Evolutionary conservation across 2,888 invertebrate species (phyloP), one percentile per base, ranked within the genome.

Genomic region (Cephonodes hylas): DNA sequence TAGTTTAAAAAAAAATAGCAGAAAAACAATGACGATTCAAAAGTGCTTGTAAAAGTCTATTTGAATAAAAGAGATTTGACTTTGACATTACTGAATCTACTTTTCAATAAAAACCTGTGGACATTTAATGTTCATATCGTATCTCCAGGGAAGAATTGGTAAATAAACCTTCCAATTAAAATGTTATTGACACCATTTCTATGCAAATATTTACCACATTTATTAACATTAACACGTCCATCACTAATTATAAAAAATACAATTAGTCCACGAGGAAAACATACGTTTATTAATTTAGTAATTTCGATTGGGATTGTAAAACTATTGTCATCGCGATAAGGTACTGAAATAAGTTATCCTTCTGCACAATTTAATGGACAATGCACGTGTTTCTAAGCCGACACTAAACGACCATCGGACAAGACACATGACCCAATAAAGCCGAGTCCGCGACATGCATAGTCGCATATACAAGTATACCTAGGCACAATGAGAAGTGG

Each of bases 351-450:
- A 38, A 38, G 10, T 3, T 8, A 34, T 34, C 13, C 8, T 7
- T 13, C 31, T 31, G 31, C 3, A 38, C n/a, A 38, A 4, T 38
- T 38, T n/a, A n/a, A n/a, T 3, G 38, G 10, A 13, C 13, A 13
- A 38, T 38, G 38, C 1, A 38, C 4, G 38, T n/a, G n/a, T 38
- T 38, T n/a, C 38, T 13, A 53, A 53, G 15, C 23, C 10, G 13
- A 18, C 31, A 31, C 18, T 53, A 18, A 31, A 53, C 10, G 23
- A 31, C 2, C 48, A 53, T 31, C 53, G 15, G 18, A 53, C 27
- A 27, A 27, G 27, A 31, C 31, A 53, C 53, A 53, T 53, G 53
- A 53, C 31, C 53, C 31, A 53, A 53, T 53, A 53, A 53, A 53
- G n/a, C 31, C 4, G 53, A 31, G 10, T 8, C 10, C 27, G 48